Evolutionary conservation across 2,888 invertebrate genomes (phyloP), one percentile per base, ranked within the genome.

Genomic region (Terebella lapidaria): DNA sequence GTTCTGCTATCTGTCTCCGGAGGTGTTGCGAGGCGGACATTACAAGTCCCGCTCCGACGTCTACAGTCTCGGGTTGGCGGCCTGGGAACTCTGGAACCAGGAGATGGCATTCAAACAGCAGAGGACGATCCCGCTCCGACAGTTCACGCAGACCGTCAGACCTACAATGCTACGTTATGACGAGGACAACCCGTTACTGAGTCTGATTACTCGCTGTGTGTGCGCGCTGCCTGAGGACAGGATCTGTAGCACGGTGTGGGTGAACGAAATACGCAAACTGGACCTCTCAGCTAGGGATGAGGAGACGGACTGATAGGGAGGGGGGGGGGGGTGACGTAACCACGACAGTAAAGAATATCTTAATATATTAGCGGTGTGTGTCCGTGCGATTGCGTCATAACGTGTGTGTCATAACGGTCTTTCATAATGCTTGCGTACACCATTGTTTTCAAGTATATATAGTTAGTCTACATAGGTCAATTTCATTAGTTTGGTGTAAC

Each of bases 1-100:
- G 53, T 72, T 71, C 56, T 70, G 71, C 3, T 74, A 74, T 51
- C 66, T 77, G 29, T 65, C 74, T 18, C 75, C 76, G 27, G 73
- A 71, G 56, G 75, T 77, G 1, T 67, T 77, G 3, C 62, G 63
- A 0, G 75, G 74, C 2, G 70, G 69, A 15, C 26, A 56, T 1
- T 77, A 77, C 60, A 66, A 63, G n/a, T 42, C 67, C 2, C 66
- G 61, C 2, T 72, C 73, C 22, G 77, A 77, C 64, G 67, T 74
- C 20, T 77, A 76, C 59, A 66, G 70, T 30, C 61, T 72, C 20
- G 72, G 68, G 2, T 58, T 71, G 47, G 47, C 70, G 49, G 61
- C 68, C 3, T 71, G 67, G 63, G 70, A 72, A 45, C 55, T 70
- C n/a, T 63, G 65, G 60, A 59, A 57, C 27, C 64, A 64, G 46